Conservation (phyloP, 2,113 vertebrate genomes). For the Lontra canadensis region DNA sequence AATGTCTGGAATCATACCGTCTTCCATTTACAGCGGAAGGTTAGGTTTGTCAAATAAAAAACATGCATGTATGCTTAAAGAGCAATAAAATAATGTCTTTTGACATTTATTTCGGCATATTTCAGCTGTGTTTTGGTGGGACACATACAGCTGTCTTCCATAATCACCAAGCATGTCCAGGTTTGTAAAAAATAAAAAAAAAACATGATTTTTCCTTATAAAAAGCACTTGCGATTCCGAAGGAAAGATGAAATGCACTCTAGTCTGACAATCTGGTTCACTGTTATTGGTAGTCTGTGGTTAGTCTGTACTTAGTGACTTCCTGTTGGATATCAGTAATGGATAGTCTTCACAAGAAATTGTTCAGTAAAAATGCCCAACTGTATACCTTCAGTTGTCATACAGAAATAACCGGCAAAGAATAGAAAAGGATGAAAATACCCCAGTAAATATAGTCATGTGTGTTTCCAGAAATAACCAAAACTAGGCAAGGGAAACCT, state of each 20-base stretch:
- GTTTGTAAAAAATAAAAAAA: slow-evolving; percentile 3
- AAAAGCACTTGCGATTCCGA: background rate
- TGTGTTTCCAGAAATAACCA: slow-evolving; percentile 60
- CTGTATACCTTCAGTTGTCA: background rate
- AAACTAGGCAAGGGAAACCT: slow-evolving; percentile 28
- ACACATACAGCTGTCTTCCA: background rate
- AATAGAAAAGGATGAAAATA: slow-evolving; percentile 35
- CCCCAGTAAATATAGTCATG: background rate
- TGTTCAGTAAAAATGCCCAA: slow-evolving; percentile 20
- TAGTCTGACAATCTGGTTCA: background rate
- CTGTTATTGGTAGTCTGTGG: background rate
- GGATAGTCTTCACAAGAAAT: background rate
- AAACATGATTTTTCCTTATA: background rate
- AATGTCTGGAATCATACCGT: background rate
- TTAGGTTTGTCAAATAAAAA: slow-evolving; percentile 1
- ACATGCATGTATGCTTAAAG: background rate
- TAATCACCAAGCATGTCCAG: background rate
- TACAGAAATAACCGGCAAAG: slow-evolving; percentile 13
- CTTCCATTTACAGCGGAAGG: slow-evolving; percentile 10
- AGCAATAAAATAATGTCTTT: background rate
- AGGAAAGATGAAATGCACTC: background rate
- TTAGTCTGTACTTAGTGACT: background rate
- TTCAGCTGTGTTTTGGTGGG: slow-evolving; percentile 25
- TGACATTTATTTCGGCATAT: slow-evolving; percentile 36
- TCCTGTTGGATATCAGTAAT: background rate